phyloP scores from a whole-genome alignment of 2,888 invertebrate genomes.

The Hoplodrina ambigua region DNA sequence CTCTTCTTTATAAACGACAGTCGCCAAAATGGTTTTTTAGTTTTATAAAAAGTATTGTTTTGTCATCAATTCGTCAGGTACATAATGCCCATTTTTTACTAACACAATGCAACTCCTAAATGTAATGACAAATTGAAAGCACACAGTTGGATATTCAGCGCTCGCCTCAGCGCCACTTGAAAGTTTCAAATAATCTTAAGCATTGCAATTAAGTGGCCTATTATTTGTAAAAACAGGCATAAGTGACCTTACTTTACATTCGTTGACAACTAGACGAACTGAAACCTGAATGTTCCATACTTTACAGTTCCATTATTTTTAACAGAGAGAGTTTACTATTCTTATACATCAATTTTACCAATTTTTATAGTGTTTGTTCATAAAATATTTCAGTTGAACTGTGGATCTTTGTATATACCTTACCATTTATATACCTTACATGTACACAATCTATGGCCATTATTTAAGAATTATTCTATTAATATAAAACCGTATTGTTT shows the following conservation, averaged over 20 bases:
- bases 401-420: slow-evolving; percentile 9
- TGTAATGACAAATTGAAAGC: neutral
- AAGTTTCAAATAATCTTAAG: neutral
- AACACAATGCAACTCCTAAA: neutral
- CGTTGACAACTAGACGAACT: neutral
- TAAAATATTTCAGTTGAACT: slow-evolving; percentile 10
- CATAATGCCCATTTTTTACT: neutral
- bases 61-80: neutral
- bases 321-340: neutral
- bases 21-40: slow-evolving; percentile 4
- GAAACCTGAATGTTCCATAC: neutral
- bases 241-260: neutral
- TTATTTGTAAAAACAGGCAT: neutral
- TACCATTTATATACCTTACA: slow-evolving; percentile 51
- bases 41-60: slow-evolving; percentile 1
- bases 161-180: neutral
- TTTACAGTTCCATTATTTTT: neutral
- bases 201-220: neutral
- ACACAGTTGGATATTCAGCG: neutral
- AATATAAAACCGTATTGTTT: slow-evolving; percentile 46
- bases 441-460: slow-evolving; percentile 68
- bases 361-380: neutral
- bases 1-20: neutral
- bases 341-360: neutral
- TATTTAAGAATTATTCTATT: slow-evolving; percentile 48